Conservation (phyloP, 2,113 vertebrate genomes). For the Narcine bancroftii region DNA sequence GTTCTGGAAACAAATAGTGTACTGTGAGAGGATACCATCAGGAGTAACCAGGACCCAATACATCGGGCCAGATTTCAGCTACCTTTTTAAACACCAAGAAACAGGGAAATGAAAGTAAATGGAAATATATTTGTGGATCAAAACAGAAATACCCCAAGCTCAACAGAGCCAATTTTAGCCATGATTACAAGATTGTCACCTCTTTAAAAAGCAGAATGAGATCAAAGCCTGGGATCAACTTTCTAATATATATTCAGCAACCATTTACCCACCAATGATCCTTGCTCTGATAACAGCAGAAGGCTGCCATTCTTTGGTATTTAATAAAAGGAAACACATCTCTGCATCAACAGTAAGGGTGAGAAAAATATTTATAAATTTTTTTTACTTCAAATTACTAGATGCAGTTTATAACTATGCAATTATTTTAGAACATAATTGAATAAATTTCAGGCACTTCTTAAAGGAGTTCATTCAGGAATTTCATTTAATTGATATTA, state of each 20-base stretch:
- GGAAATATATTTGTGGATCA: background rate
- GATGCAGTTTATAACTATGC: background rate
- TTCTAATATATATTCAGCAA: background rate
- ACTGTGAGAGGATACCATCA: background rate
- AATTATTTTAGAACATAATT: background rate
- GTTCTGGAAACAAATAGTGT: no score
- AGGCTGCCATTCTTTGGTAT: background rate
- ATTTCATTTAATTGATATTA: background rate
- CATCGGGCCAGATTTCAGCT: background rate
- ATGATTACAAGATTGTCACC: background rate
- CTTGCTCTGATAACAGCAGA: no score
- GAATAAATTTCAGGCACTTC: background rate
- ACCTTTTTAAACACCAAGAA: background rate
- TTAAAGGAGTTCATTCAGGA: background rate
- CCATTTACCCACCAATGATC: background rate
- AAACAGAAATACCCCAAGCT: background rate
- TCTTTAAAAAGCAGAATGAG: background rate
- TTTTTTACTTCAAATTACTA: background rate
- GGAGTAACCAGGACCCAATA: background rate
- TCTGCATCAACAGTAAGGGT: background rate
- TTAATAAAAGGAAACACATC: background rate
- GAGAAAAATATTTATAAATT: background rate
- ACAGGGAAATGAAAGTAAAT: background rate
- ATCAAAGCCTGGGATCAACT: background rate
- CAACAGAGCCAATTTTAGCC: background rate